These are phyloP conservation scores for Drosophila leontia DNA, from an alignment of 1,140 invertebrate genomes.

Conservation along the genomic window DNA sequence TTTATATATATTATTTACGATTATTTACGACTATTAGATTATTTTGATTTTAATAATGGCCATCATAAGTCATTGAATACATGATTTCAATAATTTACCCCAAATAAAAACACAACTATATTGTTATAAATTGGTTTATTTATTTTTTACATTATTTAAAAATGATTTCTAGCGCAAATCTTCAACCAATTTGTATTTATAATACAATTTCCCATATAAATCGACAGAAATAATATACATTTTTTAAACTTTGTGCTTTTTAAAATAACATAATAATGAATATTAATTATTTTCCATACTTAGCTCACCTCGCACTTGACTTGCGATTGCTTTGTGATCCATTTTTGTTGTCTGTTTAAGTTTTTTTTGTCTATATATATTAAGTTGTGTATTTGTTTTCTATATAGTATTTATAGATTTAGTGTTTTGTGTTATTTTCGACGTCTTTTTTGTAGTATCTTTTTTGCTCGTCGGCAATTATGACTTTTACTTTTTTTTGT, in stretches of 20 bases:
- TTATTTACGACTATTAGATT: neutral
- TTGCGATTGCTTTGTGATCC: constrained; percentile 84
- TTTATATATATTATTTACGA: neutral
- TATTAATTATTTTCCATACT: constrained; percentile 59
- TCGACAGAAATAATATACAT: constrained; percentile 8
- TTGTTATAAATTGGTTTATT: neutral
- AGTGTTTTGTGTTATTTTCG: constrained; percentile 35
- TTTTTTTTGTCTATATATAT: constrained; percentile 35
- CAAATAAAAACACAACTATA: neutral
- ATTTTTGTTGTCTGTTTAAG: constrained; percentile 54
- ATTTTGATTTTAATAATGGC: neutral
- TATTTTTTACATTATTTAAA: neutral
- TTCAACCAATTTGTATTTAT: neutral
- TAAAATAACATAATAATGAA: constrained; percentile 3
- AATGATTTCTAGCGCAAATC: neutral
- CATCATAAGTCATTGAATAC: neutral
- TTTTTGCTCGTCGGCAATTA: constrained; percentile 38
- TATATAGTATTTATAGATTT: constrained; percentile 55
- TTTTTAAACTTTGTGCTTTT: constrained; percentile 14
- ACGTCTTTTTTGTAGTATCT: constrained; percentile 28
- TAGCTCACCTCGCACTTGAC: constrained; percentile 84
- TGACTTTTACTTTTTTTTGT: constrained; percentile 31
- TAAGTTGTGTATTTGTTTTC: constrained; percentile 31
- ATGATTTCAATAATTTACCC: no score
- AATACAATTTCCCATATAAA: neutral